Percentiles rank a stretch among this genome's conserved stretches.
Evolutionary conservation across 2,113 vertebrate genomes (phyloP).

Genomic region (Tachuris rubrigastra): DNA sequence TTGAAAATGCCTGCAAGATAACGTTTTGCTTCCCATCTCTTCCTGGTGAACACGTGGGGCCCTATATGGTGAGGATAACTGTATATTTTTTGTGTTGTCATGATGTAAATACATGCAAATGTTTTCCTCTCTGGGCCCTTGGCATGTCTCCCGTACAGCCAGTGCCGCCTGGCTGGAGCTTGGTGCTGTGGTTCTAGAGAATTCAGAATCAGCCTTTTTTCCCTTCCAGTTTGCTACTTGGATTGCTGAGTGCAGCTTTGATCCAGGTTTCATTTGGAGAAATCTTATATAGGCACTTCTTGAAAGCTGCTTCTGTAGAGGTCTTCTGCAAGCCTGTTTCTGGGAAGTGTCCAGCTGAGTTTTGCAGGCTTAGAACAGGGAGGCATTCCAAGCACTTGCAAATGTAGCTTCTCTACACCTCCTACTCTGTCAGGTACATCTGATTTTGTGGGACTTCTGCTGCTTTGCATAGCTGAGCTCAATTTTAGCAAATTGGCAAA

Average conservation of each 20-base stretch:
- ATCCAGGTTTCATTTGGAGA: not conserved
- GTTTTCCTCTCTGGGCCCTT: not conserved
- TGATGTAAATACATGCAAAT: not conserved
- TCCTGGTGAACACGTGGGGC: not conserved
- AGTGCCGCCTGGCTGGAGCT: not conserved
- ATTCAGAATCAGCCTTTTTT: not conserved
- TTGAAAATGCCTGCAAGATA: not conserved
- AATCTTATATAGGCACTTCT: not conserved
- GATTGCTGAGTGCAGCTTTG: not conserved
- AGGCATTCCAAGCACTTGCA: not conserved
- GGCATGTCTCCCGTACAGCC: not conserved
- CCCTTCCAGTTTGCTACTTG: not conserved
- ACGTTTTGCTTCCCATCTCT: not conserved
- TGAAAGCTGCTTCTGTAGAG: not conserved
- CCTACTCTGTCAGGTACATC: constrained; percentile 53
- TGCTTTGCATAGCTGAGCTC: constrained; percentile 14
- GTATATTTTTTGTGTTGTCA: not conserved
- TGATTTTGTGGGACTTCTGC: constrained; percentile 15
- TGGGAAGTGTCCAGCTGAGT: constrained; percentile 24
- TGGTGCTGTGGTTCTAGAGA: not conserved
- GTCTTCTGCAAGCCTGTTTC: not conserved
- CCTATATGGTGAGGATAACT: not conserved
- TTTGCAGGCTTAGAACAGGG: not conserved
- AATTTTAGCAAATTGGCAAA: constrained; percentile 21
- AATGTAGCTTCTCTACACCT: constrained; percentile 27